These are phyloP conservation scores for Pogonophryne albipinna DNA, from an alignment of 2,797 vertebrate genomes.

Conservation along the genomic window DNA sequence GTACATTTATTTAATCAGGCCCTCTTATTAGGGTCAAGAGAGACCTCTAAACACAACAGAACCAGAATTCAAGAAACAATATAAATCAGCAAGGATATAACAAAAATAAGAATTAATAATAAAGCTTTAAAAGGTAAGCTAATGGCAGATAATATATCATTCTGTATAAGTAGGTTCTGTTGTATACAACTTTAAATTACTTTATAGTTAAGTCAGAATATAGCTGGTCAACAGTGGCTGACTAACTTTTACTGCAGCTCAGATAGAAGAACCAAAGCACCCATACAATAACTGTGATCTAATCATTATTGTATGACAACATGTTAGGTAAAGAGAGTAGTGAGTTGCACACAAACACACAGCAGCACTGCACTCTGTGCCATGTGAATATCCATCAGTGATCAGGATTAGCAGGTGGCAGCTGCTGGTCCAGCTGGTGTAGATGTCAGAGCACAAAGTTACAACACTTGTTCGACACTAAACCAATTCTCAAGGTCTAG, in stretches of 20 bases:
- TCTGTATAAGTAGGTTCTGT: background rate
- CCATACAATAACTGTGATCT: background rate
- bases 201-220: background rate
- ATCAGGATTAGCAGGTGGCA: slow-evolving; percentile 66
- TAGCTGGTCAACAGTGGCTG: background rate
- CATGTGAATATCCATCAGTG: slow-evolving; percentile 48
- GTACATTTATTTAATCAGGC: background rate
- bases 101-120: background rate
- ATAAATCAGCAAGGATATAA: background rate
- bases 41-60: background rate
- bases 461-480: slow-evolving; percentile 56
- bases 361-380: slow-evolving; percentile 9
- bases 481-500: slow-evolving; percentile 42
- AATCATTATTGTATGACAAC: background rate
- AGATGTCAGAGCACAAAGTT: slow-evolving; percentile 58
- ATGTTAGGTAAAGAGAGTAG: slow-evolving; percentile 4
- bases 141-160: background rate
- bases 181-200: background rate
- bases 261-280: background rate
- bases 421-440: slow-evolving; percentile 64
- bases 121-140: background rate
- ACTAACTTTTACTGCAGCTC: slow-evolving; percentile 4
- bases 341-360: slow-evolving; percentile 19
- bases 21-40: background rate
- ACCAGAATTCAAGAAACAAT: background rate